Percentiles rank a stretch among this genome's conserved stretches.
Conservation (phyloP, 2,797 vertebrate species). For the Sebastes steindachneri region DNA sequence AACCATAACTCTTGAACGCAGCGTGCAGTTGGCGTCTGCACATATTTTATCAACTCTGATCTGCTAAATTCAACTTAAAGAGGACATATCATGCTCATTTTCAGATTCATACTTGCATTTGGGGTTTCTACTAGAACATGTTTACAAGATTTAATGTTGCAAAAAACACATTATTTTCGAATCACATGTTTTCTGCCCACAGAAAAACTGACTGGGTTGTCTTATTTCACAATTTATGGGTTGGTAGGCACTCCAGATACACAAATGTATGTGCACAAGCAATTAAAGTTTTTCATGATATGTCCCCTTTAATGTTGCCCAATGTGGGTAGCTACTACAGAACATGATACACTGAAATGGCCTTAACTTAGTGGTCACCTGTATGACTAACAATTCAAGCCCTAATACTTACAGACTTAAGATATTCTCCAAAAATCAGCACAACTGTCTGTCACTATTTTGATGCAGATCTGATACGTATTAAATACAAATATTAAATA, state of each 20-base stretch:
- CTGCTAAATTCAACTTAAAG: not conserved
- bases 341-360: not conserved
- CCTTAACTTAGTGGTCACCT: not conserved
- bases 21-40: not conserved
- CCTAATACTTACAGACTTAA: not conserved
- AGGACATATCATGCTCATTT: not conserved
- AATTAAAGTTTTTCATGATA: not conserved
- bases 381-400: not conserved
- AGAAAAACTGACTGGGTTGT: not conserved
- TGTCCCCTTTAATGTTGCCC: not conserved
- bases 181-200: not conserved
- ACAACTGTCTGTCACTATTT: not conserved
- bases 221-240: not conserved
- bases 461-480: not conserved
- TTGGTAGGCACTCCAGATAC: not conserved
- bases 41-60: not conserved
- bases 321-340: not conserved
- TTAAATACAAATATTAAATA: not conserved
- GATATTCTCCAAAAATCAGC: not conserved
- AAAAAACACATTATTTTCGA: not conserved
- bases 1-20: not conserved
- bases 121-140: not conserved
- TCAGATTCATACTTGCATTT: not conserved
- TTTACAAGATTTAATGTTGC: not conserved
- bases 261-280: not conserved